Conservation (phyloP, 2,113 vertebrate species). For the Chamaea fasciata region DNA sequence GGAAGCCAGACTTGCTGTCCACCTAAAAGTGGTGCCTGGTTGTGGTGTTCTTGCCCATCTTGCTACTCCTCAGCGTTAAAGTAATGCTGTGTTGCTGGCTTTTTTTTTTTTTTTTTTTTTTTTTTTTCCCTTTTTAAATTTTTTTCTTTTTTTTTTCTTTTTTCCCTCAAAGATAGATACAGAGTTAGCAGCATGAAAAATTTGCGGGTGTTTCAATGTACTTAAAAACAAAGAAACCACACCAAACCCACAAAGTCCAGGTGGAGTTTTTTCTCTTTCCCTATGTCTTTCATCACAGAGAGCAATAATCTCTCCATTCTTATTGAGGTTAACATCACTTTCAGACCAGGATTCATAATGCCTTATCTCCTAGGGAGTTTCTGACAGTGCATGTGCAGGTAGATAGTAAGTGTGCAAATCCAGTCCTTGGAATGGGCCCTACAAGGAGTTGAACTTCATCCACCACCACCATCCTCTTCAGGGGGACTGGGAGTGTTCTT, state of each 20-base stretch:
- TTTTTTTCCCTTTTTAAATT: too few species aligned
- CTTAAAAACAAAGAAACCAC: neutral
- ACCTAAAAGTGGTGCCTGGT: neutral
- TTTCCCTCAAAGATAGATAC: neutral
- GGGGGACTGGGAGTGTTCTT: neutral
- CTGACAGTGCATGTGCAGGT: neutral
- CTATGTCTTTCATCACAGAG: neutral
- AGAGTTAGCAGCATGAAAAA: neutral
- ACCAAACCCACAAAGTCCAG: neutral
- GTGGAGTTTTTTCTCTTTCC: neutral
- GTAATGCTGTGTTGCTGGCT: neutral
- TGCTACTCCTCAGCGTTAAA: neutral
- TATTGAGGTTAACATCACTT: neutral
- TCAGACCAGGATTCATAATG: neutral
- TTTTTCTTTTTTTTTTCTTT: neutral
- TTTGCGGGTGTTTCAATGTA: neutral
- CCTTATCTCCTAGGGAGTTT: neutral
- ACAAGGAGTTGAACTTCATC: neutral
- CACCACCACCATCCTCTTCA: accelerated
- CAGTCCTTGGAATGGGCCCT: neutral
- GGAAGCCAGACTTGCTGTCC: neutral
- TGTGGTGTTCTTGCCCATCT: neutral
- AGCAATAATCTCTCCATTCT: neutral
- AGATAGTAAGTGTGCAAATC: neutral
- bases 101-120: neutral